Percentiles rank a stretch among this genome's conserved stretches.
phyloP scores from a whole-genome alignment of 2,797 vertebrate genomes.

The Luscinia luscinia region DNA sequence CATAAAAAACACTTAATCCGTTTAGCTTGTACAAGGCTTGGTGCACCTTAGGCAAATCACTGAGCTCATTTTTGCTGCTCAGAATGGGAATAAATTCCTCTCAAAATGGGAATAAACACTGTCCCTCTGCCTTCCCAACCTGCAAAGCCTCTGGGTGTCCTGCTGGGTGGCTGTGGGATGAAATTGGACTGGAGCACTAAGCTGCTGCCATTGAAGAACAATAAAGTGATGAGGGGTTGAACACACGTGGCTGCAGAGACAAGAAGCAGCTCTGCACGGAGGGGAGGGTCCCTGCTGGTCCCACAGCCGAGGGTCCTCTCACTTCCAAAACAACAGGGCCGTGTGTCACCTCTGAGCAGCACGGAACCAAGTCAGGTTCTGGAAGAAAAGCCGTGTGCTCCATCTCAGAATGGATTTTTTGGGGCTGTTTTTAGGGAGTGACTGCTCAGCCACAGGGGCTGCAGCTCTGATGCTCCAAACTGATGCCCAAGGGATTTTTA shows the following conservation, averaged over 20 bases:
- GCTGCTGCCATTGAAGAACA: fast-evolving
- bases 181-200: too few relatives aligned
- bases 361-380: not conserved
- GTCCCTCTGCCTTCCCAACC: not conserved
- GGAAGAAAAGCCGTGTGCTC: not conserved
- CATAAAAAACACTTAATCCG: not conserved
- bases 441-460: not conserved
- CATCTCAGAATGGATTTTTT: not conserved
- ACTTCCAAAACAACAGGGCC: not conserved
- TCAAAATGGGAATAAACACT: not conserved
- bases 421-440: not conserved
- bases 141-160: not conserved
- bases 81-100: not conserved
- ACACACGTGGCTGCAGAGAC: not conserved
- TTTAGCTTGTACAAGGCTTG: not conserved
- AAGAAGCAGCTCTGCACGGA: not conserved
- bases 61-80: not conserved
- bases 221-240: not conserved
- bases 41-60: not conserved
- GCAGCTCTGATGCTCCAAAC: not conserved
- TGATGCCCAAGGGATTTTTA: not conserved
- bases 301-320: not conserved
- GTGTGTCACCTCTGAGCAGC: not conserved
- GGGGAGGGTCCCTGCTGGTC: not conserved
- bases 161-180: fast-evolving